These are phyloP conservation scores for Aphelinus certus DNA, from an alignment of 1,140 invertebrate species.

Conservation along the genomic window DNA sequence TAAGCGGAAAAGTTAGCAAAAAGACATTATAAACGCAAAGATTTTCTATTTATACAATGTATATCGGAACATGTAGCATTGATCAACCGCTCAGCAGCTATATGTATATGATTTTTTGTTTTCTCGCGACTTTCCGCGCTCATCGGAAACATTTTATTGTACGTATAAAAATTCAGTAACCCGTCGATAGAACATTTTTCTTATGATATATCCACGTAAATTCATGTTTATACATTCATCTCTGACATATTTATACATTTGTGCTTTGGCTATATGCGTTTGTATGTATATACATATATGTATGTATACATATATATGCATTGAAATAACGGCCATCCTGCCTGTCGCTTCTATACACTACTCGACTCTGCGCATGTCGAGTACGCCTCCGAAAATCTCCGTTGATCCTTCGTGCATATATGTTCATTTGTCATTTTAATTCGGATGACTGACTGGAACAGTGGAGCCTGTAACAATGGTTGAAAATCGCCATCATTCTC, in stretches of 20 bases:
- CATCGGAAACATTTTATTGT: neutral
- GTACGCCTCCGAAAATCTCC: no score
- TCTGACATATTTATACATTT: conserved; percentile 27
- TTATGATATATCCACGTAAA: no score
- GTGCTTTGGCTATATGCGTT: conserved; percentile 27
- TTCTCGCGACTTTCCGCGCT: conserved; percentile 7
- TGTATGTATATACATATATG: conserved; percentile 1
- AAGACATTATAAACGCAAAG: conserved; percentile 22
- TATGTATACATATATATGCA: no score
- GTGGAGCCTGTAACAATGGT: conserved; percentile 24
- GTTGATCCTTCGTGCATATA: no score
- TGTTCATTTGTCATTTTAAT: neutral
- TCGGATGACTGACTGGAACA: neutral
- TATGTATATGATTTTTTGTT: conserved; percentile 6
- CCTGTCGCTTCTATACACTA: neutral
- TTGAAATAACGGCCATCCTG: conserved; percentile 18
- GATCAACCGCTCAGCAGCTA: conserved; percentile 23
- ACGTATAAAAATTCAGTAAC: conserved; percentile 14
- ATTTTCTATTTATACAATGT: conserved; percentile 24
- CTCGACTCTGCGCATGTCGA: no score
- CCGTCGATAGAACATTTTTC: conserved; percentile 18
- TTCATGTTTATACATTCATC: no score
- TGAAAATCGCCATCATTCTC: no score
- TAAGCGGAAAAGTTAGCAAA: conserved; percentile 34
- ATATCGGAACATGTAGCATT: conserved; percentile 28